A percentile compares a stretch with the other conserved stretches of the same genome.
These are phyloP conservation scores for Arctopsyche grandis DNA, from an alignment of 1,140 invertebrate genomes.

Conservation along the genomic window DNA sequence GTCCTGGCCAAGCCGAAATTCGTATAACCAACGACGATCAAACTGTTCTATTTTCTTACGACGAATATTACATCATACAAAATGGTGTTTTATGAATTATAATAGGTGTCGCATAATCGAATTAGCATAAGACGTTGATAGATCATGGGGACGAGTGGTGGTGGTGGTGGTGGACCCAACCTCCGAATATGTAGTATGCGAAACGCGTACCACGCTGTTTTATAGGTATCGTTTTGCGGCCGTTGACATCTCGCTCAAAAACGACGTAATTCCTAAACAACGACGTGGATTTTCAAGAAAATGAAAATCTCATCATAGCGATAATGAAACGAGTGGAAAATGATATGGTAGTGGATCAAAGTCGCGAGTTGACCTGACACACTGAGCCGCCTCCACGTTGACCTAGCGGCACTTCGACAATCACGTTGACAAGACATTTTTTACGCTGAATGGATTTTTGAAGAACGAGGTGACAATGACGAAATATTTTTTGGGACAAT, in stretches of 20 bases:
- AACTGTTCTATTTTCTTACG: neutral
- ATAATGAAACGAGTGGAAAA: neutral
- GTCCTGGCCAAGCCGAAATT: too few relatives aligned
- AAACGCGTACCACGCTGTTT: neutral
- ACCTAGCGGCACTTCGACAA: neutral
- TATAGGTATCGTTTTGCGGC: neutral
- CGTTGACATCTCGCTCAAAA: neutral
- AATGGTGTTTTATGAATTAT: neutral
- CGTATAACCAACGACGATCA: too few relatives aligned
- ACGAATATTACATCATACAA: neutral
- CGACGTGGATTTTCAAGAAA: neutral
- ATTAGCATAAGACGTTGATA: neutral
- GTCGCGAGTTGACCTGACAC: neutral
- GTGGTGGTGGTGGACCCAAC: neutral
- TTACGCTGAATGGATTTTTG: neutral
- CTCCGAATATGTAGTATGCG: neutral
- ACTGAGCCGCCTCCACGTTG: neutral
- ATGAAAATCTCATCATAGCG: neutral
- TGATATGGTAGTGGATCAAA: neutral
- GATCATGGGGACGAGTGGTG: neutral
- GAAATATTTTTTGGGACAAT: too few relatives aligned
- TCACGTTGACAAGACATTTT: neutral
- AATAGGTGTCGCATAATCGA: neutral
- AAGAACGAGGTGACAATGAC: neutral
- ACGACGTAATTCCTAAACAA: too few relatives aligned